Conservation (phyloP, 2,888 invertebrate genomes). For the Cheilosia vernalis region DNA sequence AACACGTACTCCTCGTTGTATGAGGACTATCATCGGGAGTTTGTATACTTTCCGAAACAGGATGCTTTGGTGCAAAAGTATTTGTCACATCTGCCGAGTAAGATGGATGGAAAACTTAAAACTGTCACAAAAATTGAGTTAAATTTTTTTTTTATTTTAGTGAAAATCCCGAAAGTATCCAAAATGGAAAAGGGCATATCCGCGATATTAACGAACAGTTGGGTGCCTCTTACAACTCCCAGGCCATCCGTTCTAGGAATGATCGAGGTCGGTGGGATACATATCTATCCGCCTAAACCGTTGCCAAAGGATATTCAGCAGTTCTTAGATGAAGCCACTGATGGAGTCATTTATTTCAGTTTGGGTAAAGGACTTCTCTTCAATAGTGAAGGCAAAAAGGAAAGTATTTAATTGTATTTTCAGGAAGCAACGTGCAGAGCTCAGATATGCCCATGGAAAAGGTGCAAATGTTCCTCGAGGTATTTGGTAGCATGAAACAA, state of each 20-base stretch:
- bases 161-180: conserved; percentile 81
- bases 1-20: conserved; percentile 83
- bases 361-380: conserved; percentile 78
- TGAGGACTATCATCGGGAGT: conserved; percentile 79
- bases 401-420: background rate
- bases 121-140: background rate
- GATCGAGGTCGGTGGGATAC: conserved; percentile 85
- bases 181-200: conserved; percentile 84
- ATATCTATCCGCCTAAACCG: conserved; percentile 83
- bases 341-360: conserved; percentile 84
- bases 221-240: conserved; percentile 83
- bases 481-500: conserved; percentile 83
- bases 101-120: conserved; percentile 23
- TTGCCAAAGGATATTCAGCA: conserved; percentile 81
- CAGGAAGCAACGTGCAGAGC: conserved; percentile 83
- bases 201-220: conserved; percentile 84
- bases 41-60: conserved; percentile 81
- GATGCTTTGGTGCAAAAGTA: conserved; percentile 80
- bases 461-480: conserved; percentile 81
- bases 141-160: conserved; percentile 68
- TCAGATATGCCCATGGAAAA: conserved; percentile 82
- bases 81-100: conserved; percentile 79
- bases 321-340: conserved; percentile 82
- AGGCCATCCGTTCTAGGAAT: conserved; percentile 83
- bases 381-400: background rate